Percentiles rank a stretch among this genome's conserved stretches.
Conservation (phyloP, 2,888 invertebrate species). For the Axea sp. region DNA sequence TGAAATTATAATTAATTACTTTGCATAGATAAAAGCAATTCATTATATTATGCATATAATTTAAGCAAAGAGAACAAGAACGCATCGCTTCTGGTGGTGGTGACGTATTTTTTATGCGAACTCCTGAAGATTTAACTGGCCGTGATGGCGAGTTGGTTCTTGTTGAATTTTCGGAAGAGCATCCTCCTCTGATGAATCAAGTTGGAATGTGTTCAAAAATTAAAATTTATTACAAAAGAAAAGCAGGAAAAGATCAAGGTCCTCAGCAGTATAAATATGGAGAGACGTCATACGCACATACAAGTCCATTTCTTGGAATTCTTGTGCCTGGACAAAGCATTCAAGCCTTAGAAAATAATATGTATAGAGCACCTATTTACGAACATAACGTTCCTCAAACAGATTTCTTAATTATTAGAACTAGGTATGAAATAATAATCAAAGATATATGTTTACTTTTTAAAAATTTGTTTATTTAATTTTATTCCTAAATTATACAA, state of each 20-base stretch:
- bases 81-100: conserved; percentile 97
- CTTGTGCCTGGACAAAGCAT: conserved; percentile 96
- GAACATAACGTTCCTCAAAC: conserved; percentile 87
- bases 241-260: conserved; percentile 93
- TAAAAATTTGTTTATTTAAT: too few species aligned
- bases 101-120: conserved; percentile 99
- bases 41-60: too few species aligned
- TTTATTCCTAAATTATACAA: too few species aligned
- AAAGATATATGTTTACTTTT: too few species aligned
- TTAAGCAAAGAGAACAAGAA: conserved; percentile 93
- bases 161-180: conserved; percentile 98
- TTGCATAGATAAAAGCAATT: too few species aligned
- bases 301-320: conserved; percentile 97
- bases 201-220: conserved; percentile 99
- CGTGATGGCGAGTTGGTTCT: conserved; percentile 94
- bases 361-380: conserved; percentile 98
- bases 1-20: neutral
- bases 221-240: conserved; percentile 98
- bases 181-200: conserved; percentile 97
- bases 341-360: conserved; percentile 96
- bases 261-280: conserved; percentile 93
- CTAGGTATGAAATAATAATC: conserved; percentile 81
- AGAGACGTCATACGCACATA: conserved; percentile 97
- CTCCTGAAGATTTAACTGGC: conserved; percentile 95
- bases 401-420: conserved; percentile 96